Evolutionary conservation across 1,140 invertebrate genomes (phyloP).

Genomic region (Tetraneura akinire): DNA sequence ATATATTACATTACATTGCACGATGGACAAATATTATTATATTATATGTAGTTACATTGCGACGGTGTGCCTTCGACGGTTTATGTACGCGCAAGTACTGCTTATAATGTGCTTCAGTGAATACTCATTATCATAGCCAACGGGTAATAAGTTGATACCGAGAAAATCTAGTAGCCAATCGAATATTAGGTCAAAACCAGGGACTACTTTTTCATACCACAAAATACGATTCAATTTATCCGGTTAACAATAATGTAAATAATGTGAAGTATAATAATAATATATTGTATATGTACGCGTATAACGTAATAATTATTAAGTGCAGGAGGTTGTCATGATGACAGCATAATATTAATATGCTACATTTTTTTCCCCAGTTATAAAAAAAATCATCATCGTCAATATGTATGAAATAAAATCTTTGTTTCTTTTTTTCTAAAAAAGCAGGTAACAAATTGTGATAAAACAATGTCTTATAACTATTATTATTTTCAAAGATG

Average conservation of each 20-base stretch:
- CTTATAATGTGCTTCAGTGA: background rate
- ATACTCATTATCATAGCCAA: conserved; percentile 19
- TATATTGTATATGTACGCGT: too few species aligned
- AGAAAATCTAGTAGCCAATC: background rate
- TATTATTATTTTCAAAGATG: too few species aligned
- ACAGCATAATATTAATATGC: conserved; percentile 11
- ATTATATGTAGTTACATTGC: background rate
- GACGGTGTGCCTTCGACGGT: background rate
- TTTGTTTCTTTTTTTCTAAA: too few species aligned
- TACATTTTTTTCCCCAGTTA: background rate
- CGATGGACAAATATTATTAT: background rate
- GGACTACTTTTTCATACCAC: conserved; percentile 19
- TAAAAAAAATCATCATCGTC: background rate
- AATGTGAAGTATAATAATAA: too few species aligned
- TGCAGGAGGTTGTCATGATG: background rate
- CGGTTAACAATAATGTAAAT: background rate
- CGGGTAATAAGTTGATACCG: background rate
- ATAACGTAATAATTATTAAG: too few species aligned
- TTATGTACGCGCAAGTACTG: background rate
- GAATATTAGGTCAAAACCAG: conserved; percentile 28
- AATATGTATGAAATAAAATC: too few species aligned
- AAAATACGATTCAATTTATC: background rate
- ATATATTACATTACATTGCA: too few species aligned
- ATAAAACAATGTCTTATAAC: too few species aligned
- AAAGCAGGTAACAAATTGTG: too few species aligned